Percentiles rank a stretch among this genome's conserved stretches.
These are phyloP conservation scores for Julus scanicus DNA, from an alignment of 2,888 invertebrate species.

Conservation along the genomic window DNA sequence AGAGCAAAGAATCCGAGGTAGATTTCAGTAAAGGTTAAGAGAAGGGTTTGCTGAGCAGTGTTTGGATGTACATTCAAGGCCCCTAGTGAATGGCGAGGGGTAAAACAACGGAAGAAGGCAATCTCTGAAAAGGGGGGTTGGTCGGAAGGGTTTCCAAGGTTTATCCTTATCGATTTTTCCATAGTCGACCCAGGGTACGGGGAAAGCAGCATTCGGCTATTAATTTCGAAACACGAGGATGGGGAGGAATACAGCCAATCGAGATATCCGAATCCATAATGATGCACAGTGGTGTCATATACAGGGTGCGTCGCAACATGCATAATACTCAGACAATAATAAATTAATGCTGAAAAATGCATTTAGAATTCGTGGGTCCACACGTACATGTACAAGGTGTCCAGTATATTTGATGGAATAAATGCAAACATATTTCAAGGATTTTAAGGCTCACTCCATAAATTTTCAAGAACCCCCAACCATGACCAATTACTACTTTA, in stretches of 20 bases:
- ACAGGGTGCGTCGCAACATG: not conserved
- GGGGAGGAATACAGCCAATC: not conserved
- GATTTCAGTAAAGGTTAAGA: not conserved
- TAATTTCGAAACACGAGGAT: not conserved
- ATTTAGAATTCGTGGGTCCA: too few relatives aligned
- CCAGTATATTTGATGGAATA: too few relatives aligned
- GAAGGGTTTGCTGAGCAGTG: not conserved
- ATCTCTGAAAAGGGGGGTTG: slow-evolving; percentile 27
- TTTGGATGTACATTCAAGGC: not conserved
- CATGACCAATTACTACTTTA: too few relatives aligned
- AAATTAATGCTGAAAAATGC: too few relatives aligned
- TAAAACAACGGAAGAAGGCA: slow-evolving; percentile 36
- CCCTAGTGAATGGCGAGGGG: not conserved
- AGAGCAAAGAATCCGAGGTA: not conserved
- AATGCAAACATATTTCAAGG: too few relatives aligned
- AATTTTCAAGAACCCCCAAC: too few relatives aligned
- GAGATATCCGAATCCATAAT: not conserved
- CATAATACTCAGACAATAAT: too few relatives aligned
- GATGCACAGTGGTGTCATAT: not conserved
- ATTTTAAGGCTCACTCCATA: too few relatives aligned
- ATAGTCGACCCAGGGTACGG: not conserved
- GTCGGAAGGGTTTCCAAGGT: not conserved
- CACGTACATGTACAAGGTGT: too few relatives aligned
- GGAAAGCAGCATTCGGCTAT: not conserved
- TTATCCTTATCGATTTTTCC: slow-evolving; percentile 42